A percentile compares a stretch with the other conserved stretches of the same genome.
phyloP scores from a whole-genome alignment of 2,113 vertebrate genomes.

The Aegotheles bennettii region DNA sequence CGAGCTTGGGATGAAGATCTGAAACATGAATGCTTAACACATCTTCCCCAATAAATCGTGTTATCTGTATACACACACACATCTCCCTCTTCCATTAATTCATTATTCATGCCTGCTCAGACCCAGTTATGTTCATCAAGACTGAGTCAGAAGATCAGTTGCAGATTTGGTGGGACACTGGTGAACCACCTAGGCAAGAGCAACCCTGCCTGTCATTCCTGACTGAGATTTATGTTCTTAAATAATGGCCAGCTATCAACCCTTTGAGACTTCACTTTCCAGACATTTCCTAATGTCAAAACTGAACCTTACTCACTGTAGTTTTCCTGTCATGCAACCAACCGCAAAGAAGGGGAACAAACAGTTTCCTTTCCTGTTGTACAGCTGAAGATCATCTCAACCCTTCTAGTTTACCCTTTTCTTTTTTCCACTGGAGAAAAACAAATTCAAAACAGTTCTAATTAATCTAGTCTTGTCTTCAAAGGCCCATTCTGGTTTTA shows the following conservation, averaged over 20 bases:
- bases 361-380: background rate
- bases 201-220: background rate
- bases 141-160: background rate
- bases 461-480: background rate
- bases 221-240: background rate
- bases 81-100: background rate
- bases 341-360: background rate
- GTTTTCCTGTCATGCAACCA: slow-evolving; percentile 32
- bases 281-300: background rate
- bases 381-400: background rate
- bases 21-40: background rate
- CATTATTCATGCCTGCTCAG: background rate
- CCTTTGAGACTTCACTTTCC: background rate
- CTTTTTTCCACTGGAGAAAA: background rate
- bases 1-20: background rate
- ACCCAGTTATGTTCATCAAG: background rate
- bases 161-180: background rate
- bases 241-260: background rate
- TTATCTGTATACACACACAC: background rate
- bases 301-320: background rate
- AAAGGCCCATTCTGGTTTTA: background rate
- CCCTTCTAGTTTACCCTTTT: background rate
- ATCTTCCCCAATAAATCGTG: background rate
- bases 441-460: background rate
- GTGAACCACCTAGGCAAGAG: background rate